phyloP scores from a whole-genome alignment of 2,888 invertebrate species.

The Apocheima hispidaria region DNA sequence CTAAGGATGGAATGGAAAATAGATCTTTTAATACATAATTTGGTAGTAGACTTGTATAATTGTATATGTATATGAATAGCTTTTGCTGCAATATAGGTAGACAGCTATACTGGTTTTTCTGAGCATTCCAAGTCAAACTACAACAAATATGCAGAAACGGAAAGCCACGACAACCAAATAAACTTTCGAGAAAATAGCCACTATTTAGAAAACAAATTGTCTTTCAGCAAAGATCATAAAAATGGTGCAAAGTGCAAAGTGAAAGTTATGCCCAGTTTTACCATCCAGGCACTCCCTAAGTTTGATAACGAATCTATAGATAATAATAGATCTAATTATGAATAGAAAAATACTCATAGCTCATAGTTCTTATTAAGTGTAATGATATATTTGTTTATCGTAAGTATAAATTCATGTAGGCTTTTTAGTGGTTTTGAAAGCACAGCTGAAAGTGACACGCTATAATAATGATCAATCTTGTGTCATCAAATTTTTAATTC shows the following conservation, averaged over 20 bases:
- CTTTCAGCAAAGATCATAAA: not conserved
- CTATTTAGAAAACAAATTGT: too few species aligned
- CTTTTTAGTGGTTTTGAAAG: not conserved
- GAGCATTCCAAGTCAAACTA: not conserved
- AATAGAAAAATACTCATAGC: not conserved
- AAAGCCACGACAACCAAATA: not conserved
- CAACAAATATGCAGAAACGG: not conserved
- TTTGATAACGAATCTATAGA: not conserved
- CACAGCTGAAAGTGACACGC: not conserved
- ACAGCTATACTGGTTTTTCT: too few species aligned
- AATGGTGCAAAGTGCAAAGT: too few species aligned
- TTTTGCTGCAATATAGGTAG: not conserved
- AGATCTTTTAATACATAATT: constrained; percentile 54
- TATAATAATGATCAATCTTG: not conserved
- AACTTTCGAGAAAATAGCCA: too few species aligned
- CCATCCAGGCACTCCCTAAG: not conserved
- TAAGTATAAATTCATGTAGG: not conserved
- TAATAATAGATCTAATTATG: not conserved
- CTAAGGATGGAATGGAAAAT: constrained; percentile 58
- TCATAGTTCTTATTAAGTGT: not conserved
- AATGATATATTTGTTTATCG: too few species aligned
- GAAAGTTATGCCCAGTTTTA: not conserved
- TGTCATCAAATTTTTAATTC: constrained; percentile 13
- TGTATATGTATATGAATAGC: not conserved
- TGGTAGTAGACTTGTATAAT: constrained; percentile 5